Base-by-base conservation (phyloP, 2,797 vertebrate genomes). In the Sebastes kiyomatsui region DNA sequence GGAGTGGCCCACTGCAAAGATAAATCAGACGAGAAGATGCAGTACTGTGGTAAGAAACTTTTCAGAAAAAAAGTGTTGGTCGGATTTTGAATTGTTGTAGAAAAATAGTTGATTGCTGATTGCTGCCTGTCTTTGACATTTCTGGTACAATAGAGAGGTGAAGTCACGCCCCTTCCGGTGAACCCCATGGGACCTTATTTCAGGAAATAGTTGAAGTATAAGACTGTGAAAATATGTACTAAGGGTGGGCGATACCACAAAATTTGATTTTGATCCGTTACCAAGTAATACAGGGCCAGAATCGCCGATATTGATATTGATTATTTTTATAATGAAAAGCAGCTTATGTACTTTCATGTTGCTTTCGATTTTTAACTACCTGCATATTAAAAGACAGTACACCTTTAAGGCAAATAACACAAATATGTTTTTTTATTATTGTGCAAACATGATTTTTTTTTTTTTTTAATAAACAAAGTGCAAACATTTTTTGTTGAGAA, bases 21-120 rank as follows among this genome's bases (percentile, higher is more conserved):
- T 93, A 99, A 98, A 87, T 99, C 99, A 0, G 99, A 99, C 86
- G 99, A 99, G 90, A 99, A 99, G 88, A 96, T 98, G 87, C 97
- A 98, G 75, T 99, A 98, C 85, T 99, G 99, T 92, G 98, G 99
- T 99, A 93, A 95, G 97, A 92, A 72, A 73, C 68, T n/a, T 23
- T 70, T 81, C 11, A 2, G 20, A 32, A 33, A 18, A 54, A 55
- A 5, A 32, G 33, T 27, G 3, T 23, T 71, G 5, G 10, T n/a
- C 56, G 28, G 14, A 59, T 61, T 27, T 35, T 0, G 22, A 49
- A 27, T 32, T 35, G 2, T 10, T 65, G 6, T 46, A 46, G 7
- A 35, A 3, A 33, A 33, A 38, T 3, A 38, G 20, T n/a, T 16
- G 8, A 14, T 18, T 54, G 14, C 8, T 60, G 22, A 72, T 38